Percentiles rank a stretch among this genome's conserved stretches.
These are phyloP conservation scores for Aleiodes testaceus DNA, from an alignment of 2,888 invertebrate genomes.

Conservation along the genomic window DNA sequence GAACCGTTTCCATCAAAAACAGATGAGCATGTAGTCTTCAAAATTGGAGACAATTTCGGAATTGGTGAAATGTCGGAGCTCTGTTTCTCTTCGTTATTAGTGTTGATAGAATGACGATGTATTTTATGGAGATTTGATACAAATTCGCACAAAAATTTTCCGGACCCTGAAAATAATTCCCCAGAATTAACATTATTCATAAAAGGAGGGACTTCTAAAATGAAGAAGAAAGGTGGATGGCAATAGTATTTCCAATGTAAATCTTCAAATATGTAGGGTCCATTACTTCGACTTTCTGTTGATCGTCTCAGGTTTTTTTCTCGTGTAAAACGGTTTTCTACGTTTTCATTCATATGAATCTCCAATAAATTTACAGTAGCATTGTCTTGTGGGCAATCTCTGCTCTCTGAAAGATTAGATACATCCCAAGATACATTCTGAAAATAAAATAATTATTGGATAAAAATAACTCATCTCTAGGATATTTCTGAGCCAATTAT, in stretches of 20 bases:
- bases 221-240: no score
- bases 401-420: constrained; percentile 1
- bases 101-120: not conserved
- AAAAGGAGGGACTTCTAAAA: no score
- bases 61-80: not conserved
- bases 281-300: not conserved
- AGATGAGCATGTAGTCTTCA: not conserved
- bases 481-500: not conserved
- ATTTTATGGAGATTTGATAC: not conserved
- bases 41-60: not conserved
- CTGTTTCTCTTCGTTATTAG: not conserved
- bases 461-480: not conserved
- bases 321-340: not conserved
- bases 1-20: not conserved
- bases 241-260: no score
- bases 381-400: not conserved
- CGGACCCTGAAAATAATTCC: not conserved
- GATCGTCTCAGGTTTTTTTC: not conserved
- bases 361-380: not conserved
- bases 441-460: not conserved
- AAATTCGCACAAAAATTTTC: not conserved
- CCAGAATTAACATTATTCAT: not conserved
- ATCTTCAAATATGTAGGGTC: no score
- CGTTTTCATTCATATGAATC: not conserved
- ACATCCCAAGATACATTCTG: not conserved